Percentiles rank a stretch among this genome's conserved stretches.
Conservation (phyloP, 2,888 invertebrate species). For the Ecdyonurus torrentis region DNA sequence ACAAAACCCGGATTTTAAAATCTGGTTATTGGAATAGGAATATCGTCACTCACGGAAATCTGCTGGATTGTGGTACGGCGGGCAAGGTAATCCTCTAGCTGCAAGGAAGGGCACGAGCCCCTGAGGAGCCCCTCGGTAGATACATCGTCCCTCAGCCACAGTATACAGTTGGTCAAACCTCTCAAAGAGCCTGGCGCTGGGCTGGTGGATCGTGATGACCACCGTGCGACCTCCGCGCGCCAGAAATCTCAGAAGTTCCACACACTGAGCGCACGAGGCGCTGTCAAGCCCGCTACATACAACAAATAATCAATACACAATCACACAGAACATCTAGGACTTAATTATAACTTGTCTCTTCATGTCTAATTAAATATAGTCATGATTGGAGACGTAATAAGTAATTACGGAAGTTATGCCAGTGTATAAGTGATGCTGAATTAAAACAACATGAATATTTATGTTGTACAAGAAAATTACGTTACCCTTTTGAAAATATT, state of each 20-base stretch:
- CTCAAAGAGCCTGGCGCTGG: constrained; percentile 80
- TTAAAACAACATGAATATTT: too few relatives aligned
- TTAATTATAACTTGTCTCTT: too few relatives aligned
- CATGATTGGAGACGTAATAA: too few relatives aligned
- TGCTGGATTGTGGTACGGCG: constrained; percentile 88
- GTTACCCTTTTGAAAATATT: too few relatives aligned
- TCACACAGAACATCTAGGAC: too few relatives aligned
- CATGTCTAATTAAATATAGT: too few relatives aligned
- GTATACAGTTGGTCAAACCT: constrained; percentile 85
- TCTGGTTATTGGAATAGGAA: too few relatives aligned
- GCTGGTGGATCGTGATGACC: constrained; percentile 87
- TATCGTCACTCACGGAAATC: constrained; percentile 71
- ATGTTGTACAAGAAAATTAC: too few relatives aligned
- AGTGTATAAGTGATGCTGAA: too few relatives aligned
- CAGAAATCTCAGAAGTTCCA: constrained; percentile 58
- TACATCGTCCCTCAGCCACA: constrained; percentile 64
- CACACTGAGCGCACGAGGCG: constrained; percentile 69
- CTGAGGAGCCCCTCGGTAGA: constrained; percentile 63
- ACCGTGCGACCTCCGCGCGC: constrained; percentile 71
- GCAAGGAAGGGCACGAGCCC: constrained; percentile 62
- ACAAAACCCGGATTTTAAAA: too few relatives aligned
- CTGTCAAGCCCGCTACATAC: constrained; percentile 70
- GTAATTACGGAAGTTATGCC: too few relatives aligned
- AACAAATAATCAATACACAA: not conserved
- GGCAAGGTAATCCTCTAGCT: constrained; percentile 60